Evolutionary conservation across 2,888 invertebrate species (phyloP).

Genomic region (Endomychus coccineus): DNA sequence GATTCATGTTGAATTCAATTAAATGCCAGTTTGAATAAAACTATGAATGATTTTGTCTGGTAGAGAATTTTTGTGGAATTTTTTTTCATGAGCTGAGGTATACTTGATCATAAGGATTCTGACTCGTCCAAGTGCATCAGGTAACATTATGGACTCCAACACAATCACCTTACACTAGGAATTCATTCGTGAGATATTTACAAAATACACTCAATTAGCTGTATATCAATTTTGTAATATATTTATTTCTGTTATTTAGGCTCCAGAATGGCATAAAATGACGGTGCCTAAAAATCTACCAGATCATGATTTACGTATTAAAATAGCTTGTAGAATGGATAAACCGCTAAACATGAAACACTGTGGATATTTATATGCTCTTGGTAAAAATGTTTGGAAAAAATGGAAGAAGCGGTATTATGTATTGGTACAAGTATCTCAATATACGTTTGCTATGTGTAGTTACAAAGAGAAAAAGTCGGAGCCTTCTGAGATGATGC

Average conservation of each 20-base stretch:
- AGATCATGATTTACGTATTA: constrained; percentile 93
- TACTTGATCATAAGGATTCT: too few species aligned
- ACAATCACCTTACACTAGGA: too few species aligned
- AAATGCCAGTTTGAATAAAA: too few species aligned
- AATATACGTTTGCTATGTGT: constrained; percentile 99
- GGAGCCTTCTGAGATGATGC: constrained; percentile 99
- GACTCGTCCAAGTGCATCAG: too few species aligned
- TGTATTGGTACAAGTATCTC: constrained; percentile 97
- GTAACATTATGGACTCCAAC: too few species aligned
- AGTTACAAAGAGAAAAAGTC: constrained; percentile 99
- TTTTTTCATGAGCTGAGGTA: too few species aligned
- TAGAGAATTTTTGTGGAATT: too few species aligned
- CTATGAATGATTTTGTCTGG: too few species aligned
- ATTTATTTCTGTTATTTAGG: constrained; percentile 43
- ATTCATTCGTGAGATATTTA: neutral
- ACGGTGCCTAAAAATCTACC: constrained; percentile 88
- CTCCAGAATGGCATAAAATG: constrained; percentile 98
- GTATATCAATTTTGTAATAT: neutral
- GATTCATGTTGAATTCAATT: too few species aligned
- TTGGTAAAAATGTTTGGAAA: constrained; percentile 96
- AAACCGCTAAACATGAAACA: constrained; percentile 99
- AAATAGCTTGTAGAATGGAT: constrained; percentile 97
- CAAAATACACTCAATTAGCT: neutral
- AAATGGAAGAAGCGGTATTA: constrained; percentile 99
- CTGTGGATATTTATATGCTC: constrained; percentile 86